Evolutionary conservation across 2,797 vertebrate genomes (phyloP), one percentile per base, ranked within the genome.

Genomic region (Mormyrops attenuatus): DNA sequence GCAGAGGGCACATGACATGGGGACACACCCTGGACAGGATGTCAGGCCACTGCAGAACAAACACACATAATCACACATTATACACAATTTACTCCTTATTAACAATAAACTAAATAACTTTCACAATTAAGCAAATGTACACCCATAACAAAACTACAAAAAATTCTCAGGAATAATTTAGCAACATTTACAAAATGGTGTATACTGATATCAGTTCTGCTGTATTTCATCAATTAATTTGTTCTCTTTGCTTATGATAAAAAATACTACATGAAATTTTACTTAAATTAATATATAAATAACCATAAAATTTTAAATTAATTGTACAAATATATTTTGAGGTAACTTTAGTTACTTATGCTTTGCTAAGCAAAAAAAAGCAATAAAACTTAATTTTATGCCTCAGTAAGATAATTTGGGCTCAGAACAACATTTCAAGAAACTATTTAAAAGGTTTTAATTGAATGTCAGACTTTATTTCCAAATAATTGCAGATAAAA

Each of bases 361-460:
- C 44, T 91, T 92, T 89, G 84, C 89, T 50, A 91, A 89, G 92
- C 92, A 90, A 92, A 87, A 93, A 93, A 94, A 80, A 93, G 47
- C 92, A 92, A 89, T 93, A 93, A 93, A 92, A 92, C 91, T 93
- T 90, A 94, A 95, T 95, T 95, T 94, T 93, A 94, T 94, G 92
- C 92, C 92, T 85, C 92, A 93, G 87, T 88, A 77, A 93, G 93
- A 95, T 95, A 93, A 94, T 93, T 93, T 94, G 93, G 92, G 91
- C 91, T 93, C 90, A 94, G 94, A 94, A 95, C 91, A 91, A 90
- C 93, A 93, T 91, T 93, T 90, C 90, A 94, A 94, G 94, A 94
- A 94, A 93, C 91, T 93, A 41, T 73, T 95, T 93, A 93, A 93
- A 94, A 91, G 93, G 93, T 95, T 93, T 89, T 92, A 95, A 95